Evolutionary conservation across 2,888 invertebrate species (phyloP).

Genomic region (Coremacera marginata): DNA sequence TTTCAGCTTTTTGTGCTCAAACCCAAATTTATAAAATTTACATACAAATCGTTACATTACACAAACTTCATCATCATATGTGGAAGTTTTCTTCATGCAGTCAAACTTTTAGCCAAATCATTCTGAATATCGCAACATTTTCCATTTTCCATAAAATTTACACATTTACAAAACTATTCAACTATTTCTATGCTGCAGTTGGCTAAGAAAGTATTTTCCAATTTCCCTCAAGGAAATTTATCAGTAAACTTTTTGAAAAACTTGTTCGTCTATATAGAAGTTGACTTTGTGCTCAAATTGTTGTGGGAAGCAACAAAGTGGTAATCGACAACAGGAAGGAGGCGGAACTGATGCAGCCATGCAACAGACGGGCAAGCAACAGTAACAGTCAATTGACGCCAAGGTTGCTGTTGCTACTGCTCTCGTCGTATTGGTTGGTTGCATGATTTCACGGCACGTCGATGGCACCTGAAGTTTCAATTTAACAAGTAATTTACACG

Average conservation of each 20-base stretch:
- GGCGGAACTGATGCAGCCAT: neutral
- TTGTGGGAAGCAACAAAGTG: neutral
- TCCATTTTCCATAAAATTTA: slow-evolving; percentile 2
- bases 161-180: slow-evolving; percentile 12
- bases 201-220: neutral
- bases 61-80: neutral
- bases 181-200: neutral
- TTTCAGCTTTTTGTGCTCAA: neutral
- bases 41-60: neutral
- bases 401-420: neutral
- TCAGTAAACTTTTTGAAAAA: slow-evolving; percentile 6
- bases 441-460: neutral
- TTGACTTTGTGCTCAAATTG: slow-evolving; percentile 11
- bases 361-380: neutral
- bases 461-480: slow-evolving; percentile 14
- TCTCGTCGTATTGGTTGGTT: neutral
- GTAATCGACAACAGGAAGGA: too few relatives aligned
- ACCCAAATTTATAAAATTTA: neutral
- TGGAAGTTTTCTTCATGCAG: too few relatives aligned
- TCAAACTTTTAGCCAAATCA: too few relatives aligned
- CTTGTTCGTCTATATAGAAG: neutral
- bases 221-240: slow-evolving; percentile 11
- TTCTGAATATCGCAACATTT: too few relatives aligned
- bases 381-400: neutral
- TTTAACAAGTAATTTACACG: neutral